Base-by-base conservation (phyloP, 1,140 invertebrate species). In the Prorops nasuta region DNA sequence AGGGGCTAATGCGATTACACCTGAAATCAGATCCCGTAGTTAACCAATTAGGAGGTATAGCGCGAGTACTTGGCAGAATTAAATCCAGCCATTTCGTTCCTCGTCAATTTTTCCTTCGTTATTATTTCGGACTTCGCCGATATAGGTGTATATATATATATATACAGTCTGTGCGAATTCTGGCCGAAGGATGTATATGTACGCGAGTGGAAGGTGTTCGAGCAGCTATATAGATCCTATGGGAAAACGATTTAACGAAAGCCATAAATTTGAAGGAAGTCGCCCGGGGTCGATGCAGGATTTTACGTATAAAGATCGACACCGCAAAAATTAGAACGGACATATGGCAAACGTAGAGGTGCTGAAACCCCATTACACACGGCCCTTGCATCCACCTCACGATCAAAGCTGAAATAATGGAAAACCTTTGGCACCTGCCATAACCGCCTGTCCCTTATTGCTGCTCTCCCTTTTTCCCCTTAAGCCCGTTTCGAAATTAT, bases 361-460 rank as follows among this genome's bases (percentile, higher is more conserved):
- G 62, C 47, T 44, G 60, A 59, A 58, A 60, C 52, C 56, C 57
- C 56, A 60, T 64, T 64, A 63, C 61, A 34, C 49, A 54, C 36
- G 44, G 16, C 22, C 44, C 40, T 22, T 28, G 9, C 31, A 10
- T 18, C 8, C 32, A 4, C 32, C 31, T 37, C 9, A 35, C 56
- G 59, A 60, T 63, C 61, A 63, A 60, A 57, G 57, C 60, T 41
- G 48, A 42, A 64, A 64, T 60, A 63, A 64, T 60, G 54, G 58
- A 60, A 60, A 64, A 55, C 57, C 58, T 51, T 63, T 63, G 61
- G 60, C 61, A 64, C 61, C 61, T 64, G 61, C 54, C 61, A 57
- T n/a, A n/a, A n/a, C n/a, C n/a, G n/a, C n/a, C n/a, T n/a, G n/a
- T n/a, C n/a, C n/a, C n/a, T n/a, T n/a, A n/a, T n/a, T n/a, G n/a